Evolutionary conservation across 2,113 vertebrate genomes (phyloP).

Genomic region (Ifrita kowaldi): DNA sequence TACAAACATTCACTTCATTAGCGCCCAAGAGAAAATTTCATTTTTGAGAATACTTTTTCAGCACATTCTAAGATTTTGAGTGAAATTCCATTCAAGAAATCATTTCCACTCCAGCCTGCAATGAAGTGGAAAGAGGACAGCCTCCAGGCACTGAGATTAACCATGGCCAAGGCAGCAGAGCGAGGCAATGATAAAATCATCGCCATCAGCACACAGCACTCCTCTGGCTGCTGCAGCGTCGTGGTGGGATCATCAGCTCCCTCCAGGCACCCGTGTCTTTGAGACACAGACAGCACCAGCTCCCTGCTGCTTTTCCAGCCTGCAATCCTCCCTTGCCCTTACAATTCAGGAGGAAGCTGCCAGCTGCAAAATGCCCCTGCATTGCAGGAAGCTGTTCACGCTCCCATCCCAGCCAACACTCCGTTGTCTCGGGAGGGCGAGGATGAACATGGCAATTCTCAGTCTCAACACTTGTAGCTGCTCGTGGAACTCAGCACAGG

Average conservation of each 20-base stretch:
- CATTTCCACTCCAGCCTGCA: neutral
- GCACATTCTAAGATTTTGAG: neutral
- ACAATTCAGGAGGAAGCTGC: neutral
- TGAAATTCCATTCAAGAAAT: slow-evolving; percentile 1
- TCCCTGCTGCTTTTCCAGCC: slow-evolving; percentile 6
- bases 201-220: neutral
- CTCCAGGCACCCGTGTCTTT: neutral
- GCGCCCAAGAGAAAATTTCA: rapidly evolving
- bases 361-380: neutral
- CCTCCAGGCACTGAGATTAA: neutral
- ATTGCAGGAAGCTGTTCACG: neutral
- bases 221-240: neutral
- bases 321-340: neutral
- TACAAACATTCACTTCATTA: neutral
- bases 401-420: neutral
- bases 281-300: neutral
- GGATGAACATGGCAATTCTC: neutral
- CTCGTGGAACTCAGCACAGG: neutral
- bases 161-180: neutral
- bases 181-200: neutral
- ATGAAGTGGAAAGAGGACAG: neutral
- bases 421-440: neutral
- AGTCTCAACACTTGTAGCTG: neutral
- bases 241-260: neutral
- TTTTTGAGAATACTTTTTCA: neutral